A percentile compares a stretch with the other conserved stretches of the same genome.
Evolutionary conservation across 2,113 vertebrate species (phyloP).

Genomic region (Eupsittula cactorum): DNA sequence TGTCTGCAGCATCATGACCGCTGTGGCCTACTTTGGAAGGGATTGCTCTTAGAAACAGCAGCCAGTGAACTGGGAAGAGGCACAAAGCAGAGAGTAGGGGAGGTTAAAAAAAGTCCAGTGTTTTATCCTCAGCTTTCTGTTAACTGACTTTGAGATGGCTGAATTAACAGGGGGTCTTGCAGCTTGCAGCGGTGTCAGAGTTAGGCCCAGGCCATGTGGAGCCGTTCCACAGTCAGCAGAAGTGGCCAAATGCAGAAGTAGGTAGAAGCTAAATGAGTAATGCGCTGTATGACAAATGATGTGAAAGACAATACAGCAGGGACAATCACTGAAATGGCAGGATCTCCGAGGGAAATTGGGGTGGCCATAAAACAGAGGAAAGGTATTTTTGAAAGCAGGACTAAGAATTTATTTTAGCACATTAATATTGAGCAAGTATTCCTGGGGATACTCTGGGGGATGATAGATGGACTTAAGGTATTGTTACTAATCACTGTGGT

Average conservation of each 20-base stretch:
- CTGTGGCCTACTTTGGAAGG: not conserved
- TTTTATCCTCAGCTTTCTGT: not conserved
- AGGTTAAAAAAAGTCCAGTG: not conserved
- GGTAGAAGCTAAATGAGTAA: not conserved
- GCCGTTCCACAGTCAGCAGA: not conserved
- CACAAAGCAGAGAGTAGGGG: not conserved
- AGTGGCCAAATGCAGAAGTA: not conserved
- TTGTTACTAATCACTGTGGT: constrained; percentile 50
- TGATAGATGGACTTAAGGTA: constrained; percentile 50
- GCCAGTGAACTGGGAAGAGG: not conserved
- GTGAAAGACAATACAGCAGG: not conserved
- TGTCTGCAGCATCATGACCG: not conserved
- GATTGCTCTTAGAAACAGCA: not conserved
- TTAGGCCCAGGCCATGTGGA: not conserved
- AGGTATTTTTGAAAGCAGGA: constrained; percentile 23
- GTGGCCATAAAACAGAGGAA: not conserved
- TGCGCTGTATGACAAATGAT: not conserved
- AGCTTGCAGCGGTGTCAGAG: not conserved
- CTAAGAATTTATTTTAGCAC: constrained; percentile 45
- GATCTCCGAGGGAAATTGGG: not conserved
- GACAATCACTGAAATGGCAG: not conserved
- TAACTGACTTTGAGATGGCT: not conserved
- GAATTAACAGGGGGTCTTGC: not conserved
- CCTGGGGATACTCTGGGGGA: constrained; percentile 40
- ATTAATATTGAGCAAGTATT: constrained; percentile 45